A percentile compares a stretch with the other conserved stretches of the same genome.
phyloP scores from a whole-genome alignment of 1,140 invertebrate species.

The Palaemon carinicauda region DNA sequence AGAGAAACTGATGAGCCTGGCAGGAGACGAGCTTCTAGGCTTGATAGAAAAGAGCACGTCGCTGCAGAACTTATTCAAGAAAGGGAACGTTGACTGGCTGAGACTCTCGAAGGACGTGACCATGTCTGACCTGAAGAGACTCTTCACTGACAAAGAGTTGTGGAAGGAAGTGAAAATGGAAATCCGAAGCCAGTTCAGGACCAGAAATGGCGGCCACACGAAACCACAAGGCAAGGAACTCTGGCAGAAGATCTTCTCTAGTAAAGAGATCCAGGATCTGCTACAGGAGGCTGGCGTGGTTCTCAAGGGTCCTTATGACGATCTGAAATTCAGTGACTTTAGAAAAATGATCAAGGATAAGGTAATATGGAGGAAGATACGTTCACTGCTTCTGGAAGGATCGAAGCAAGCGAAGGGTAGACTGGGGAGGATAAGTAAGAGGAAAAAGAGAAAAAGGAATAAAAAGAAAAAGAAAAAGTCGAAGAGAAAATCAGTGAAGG shows the following conservation, averaged over 20 bases:
- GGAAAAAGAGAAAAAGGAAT: background rate
- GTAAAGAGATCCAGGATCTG: too few relatives aligned
- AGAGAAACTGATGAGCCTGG: background rate
- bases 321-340: background rate
- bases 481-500: background rate
- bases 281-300: too few relatives aligned
- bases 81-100: background rate
- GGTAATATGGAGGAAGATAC: background rate
- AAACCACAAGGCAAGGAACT: too few relatives aligned
- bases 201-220: too few relatives aligned
- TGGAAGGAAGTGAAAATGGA: too few relatives aligned
- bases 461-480: background rate
- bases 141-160: too few relatives aligned
- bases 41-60: background rate
- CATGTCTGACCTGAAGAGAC: too few relatives aligned
- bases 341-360: background rate
- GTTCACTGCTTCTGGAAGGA: background rate
- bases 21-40: background rate
- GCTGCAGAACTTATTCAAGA: background rate
- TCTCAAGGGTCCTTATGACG: too few relatives aligned
- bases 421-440: background rate
- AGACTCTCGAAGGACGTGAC: too few relatives aligned
- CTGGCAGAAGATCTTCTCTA: too few relatives aligned
- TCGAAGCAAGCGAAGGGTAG: background rate
- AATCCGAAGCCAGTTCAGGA: too few relatives aligned